These are phyloP conservation scores for Lacerta bilineata DNA, from an alignment of 2,797 vertebrate species.

Conservation along the genomic window DNA sequence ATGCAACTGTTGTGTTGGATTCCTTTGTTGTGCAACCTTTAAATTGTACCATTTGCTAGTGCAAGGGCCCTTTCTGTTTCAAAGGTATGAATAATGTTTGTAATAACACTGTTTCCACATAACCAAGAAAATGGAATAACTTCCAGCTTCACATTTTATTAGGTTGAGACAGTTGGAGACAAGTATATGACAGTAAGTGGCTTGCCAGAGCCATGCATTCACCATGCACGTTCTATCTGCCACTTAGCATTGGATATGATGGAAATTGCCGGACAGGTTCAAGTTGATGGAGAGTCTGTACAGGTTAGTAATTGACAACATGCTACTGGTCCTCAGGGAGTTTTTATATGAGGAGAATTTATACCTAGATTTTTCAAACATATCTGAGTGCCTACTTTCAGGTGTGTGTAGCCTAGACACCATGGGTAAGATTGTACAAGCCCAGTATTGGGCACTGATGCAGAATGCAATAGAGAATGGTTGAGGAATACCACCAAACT, in stretches of 20 bases:
- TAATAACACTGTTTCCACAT: neutral
- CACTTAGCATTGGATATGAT: conserved; percentile 98
- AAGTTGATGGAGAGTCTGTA: conserved; percentile 94
- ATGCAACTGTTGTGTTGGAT: no score
- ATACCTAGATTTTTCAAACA: neutral
- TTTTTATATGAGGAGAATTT: neutral
- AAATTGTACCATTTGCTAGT: no score
- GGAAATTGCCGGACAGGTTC: conserved; percentile 98
- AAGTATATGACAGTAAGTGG: conserved; percentile 99
- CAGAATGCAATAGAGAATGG: neutral
- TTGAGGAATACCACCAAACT: no score
- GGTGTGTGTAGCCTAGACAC: neutral
- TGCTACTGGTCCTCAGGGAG: neutral
- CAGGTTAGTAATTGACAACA: conserved; percentile 84
- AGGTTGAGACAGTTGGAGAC: conserved; percentile 99
- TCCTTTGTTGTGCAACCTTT: neutral
- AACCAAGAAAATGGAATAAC: conserved; percentile 31
- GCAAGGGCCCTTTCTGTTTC: no score
- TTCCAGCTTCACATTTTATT: conserved; percentile 58
- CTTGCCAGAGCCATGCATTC: conserved; percentile 95
- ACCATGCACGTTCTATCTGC: conserved; percentile 97
- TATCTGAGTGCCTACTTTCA: neutral
- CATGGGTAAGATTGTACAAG: neutral
- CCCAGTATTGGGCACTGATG: neutral
- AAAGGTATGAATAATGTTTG: neutral